Base-by-base conservation (phyloP, 2,113 vertebrate species). In the Cyanoramphus novaezelandiae region DNA sequence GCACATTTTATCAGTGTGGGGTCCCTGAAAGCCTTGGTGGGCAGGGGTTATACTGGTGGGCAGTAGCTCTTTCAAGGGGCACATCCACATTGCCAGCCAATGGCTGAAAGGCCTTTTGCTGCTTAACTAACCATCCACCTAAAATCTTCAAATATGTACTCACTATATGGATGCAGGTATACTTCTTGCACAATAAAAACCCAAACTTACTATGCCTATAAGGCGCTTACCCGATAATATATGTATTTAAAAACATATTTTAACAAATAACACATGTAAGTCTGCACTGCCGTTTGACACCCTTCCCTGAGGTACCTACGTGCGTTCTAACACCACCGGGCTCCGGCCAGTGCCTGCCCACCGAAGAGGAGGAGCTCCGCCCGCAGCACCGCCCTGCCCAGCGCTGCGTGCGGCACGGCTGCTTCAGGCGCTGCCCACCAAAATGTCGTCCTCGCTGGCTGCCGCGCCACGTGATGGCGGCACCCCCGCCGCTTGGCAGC, bases 1-100 rank as follows among this genome's bases (percentile, higher is more conserved):
- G 17, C 1, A 7, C 4, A 2, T 18, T 41, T 31, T 6, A 4
- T 14, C 1, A 0, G 7, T 2, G 1, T 41, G 8, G 11, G 9
- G 19, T 41, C 10, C 35, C 19, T 49, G 65, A 41, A 17, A 49
- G 31, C 39, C 35, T 9, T 11, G 17, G 65, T 18, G 13, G 19
- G 37, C 23, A 7, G 7, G 25, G 4, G 3, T 15, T 28, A 4
- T 2, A 4, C 20, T 24, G 9, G 3, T 0, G 13, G 13, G 17
- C 3, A 37, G 24, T 41, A 41, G 4, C 17, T 27, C 39, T 84
- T 44, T 24, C 8, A 9, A 1, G 2, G 11, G 25, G 8, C 16
- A 9, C 27, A 28, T n/a, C 29, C 39, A 33, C 8, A 27, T 15
- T 28, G 1, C 8, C 9, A 5, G 15, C 10, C 46, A 49, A 17